These are phyloP conservation scores for Sisyra nigra DNA, from an alignment of 2,888 invertebrate species.

Conservation along the genomic window DNA sequence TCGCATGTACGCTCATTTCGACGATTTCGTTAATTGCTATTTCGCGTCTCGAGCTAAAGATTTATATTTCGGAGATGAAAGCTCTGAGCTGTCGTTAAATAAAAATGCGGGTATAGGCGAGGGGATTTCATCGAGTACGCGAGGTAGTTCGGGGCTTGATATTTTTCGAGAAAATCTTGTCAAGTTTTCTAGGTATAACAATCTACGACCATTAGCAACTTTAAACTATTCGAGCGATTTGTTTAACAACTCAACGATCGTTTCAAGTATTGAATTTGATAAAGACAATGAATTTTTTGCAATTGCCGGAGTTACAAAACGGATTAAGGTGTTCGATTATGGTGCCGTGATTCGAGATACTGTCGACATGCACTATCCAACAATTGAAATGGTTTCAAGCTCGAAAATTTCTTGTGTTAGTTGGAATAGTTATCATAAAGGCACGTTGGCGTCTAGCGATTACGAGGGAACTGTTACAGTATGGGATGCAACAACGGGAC, in stretches of 20 bases:
- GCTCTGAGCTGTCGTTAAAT: slow-evolving; percentile 10
- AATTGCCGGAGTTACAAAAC: slow-evolving; percentile 87
- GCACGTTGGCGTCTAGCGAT: slow-evolving; percentile 77
- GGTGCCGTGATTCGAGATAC: slow-evolving; percentile 68
- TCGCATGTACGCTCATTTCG: slow-evolving; percentile 72
- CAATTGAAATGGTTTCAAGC: slow-evolving; percentile 76
- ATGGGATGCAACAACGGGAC: slow-evolving; percentile 77
- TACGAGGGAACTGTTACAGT: slow-evolving; percentile 88
- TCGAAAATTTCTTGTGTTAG: slow-evolving; percentile 91
- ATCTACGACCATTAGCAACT: slow-evolving; percentile 66
- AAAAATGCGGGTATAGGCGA: slow-evolving; percentile 1
- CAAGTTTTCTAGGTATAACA: slow-evolving; percentile 67
- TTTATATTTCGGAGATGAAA: slow-evolving; percentile 39
- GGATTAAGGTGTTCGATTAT: slow-evolving; percentile 88
- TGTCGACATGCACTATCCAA: slow-evolving; percentile 84
- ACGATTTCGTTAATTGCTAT: slow-evolving; percentile 78
- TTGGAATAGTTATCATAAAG: slow-evolving; percentile 86
- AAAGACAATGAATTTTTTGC: slow-evolving; percentile 92
- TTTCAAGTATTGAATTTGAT: slow-evolving; percentile 89
- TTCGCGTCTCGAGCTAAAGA: slow-evolving; percentile 62
- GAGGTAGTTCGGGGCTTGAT: slow-evolving; percentile 40
- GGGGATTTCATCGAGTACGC: slow-evolving; percentile 4
- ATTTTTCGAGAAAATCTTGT: slow-evolving; percentile 72
- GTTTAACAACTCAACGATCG: slow-evolving; percentile 72
- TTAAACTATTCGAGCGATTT: slow-evolving; percentile 82